Base-by-base conservation (phyloP, 2,888 invertebrate species). In the Athalia cordata region DNA sequence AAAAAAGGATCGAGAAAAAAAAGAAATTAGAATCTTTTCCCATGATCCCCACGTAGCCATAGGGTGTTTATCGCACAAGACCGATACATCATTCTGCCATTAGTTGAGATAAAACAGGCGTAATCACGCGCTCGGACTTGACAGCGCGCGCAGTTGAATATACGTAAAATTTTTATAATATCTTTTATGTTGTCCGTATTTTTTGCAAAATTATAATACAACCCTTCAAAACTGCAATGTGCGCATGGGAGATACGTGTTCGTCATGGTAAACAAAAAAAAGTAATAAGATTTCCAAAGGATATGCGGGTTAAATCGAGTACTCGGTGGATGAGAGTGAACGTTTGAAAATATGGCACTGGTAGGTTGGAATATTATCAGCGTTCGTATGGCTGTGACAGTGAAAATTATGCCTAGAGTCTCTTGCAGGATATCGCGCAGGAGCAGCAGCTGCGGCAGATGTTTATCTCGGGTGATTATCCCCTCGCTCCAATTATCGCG, bases 1-100 rank as follows among this genome's bases (percentile, higher is more conserved):
- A 57, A 57, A 57, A 11, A 52, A 11, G 43, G 55, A 70, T n/a
- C 5, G 70, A n/a, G 29, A 55, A 3, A 70, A 57, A 70, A 57
- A 70, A n/a, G n/a, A n/a, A 47, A 5, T 3, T 3, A 6, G 5
- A 15, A 15, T 6, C 13, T 49, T 49, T 5, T 49, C 13, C n/a
- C 49, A n/a, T 59, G 59, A 55, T 68, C 13, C 55, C 55, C n/a
- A 7, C 55, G n/a, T 9, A 9, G n/a, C n/a, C 55, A n/a, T n/a
- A 62, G 13, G n/a, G 62, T 75, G 75, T 61, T 75, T 75, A 75
- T 75, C 75, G 50, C 8, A 5, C n/a, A 64, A 8, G 55, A 52
- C 43, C 62, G 75, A 75, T 75, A 52, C 75, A 75, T 75, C 75
- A 75, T 62, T 15, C 62, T 75, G 75, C 64, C 75, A 75, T 64